phyloP scores from a whole-genome alignment of 2,797 vertebrate species.

The Lepilemur ruficaudatus region DNA sequence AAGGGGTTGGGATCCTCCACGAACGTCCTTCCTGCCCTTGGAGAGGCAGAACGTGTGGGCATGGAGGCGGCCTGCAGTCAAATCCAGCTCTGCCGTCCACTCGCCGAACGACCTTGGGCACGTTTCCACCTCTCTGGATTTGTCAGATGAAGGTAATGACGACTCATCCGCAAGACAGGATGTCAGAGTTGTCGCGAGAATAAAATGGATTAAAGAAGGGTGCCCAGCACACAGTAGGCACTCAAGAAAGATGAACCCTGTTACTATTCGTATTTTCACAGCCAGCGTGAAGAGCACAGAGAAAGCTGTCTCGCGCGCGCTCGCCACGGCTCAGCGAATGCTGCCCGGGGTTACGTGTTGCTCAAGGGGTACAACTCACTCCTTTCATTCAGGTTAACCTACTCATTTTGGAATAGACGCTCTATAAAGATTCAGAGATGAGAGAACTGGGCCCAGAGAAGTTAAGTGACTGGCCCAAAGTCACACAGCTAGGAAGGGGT shows the following conservation, averaged over 20 bases:
- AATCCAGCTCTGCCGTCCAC: background rate
- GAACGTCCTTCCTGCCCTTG: accelerated
- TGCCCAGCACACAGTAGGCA: accelerated
- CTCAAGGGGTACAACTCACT: accelerated
- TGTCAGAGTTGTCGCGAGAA: background rate
- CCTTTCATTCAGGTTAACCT: background rate
- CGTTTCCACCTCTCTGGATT: background rate
- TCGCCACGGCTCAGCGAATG: accelerated
- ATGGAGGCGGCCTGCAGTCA: background rate
- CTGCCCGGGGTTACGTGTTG: accelerated
- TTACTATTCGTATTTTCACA: accelerated
- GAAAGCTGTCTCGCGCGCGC: accelerated
- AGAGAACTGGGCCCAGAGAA: background rate
- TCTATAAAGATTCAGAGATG: background rate
- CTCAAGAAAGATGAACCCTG: background rate
- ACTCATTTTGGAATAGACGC: accelerated
- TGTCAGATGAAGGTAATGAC: accelerated
- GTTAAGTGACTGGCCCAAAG: background rate
- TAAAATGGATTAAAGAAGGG: background rate
- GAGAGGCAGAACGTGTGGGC: too few species aligned
- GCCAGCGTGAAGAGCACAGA: accelerated
- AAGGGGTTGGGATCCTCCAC: background rate
- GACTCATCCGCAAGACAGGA: accelerated
- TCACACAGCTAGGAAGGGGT: background rate
- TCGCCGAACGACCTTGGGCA: accelerated